Evolutionary conservation across 1,140 invertebrate genomes (phyloP), one percentile per base, ranked within the genome.

Genomic region (Drosophila nikananu): DNA sequence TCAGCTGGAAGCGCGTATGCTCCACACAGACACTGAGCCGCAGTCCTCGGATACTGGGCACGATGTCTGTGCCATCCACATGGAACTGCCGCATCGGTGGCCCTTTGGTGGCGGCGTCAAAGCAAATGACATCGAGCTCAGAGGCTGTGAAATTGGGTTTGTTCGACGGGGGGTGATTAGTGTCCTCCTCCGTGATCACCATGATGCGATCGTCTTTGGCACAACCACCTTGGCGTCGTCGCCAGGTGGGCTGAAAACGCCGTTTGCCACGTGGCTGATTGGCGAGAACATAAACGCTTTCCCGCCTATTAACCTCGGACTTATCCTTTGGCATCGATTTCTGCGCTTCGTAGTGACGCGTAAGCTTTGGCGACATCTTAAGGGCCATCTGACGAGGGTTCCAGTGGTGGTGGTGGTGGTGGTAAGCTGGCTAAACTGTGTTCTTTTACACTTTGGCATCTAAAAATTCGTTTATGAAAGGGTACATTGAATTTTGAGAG

Each of bases 1-100:
- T 51, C 7, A 89, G 32, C 2, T 72, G 81, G 37, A 89, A 89
- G 6, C 78, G 73, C 0, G 81, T 81, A n/a, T 89, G 70, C 60
- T 89, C 86, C 51, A 89, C 77, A 48, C 84, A 89, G 17, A 89
- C 74, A 21, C 81, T 89, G 3, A 90, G 57, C 0, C 84, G 52
- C 13, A 75, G 49, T 42, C 73, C 84, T 1, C 86, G 59, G 1
- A 81, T 63, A 15, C 80, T 42, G 9, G 86, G 77, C 19, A 35
- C 30, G 12, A 84, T 51, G 32, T 67, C 65, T 0, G 67, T 49
- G 13, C 62, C 46, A 3, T 81, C 77, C 6, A 75, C 15, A 12
- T 42, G 71, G 8, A 62, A 15, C 4, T 2, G 46, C 4, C 2
- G 46, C n/a, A 25, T 23, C 8, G 25, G 71, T 1, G 64, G 59